These are phyloP conservation scores for Ploceus nigricollis DNA, from an alignment of 2,113 vertebrate species.

Conservation along the genomic window DNA sequence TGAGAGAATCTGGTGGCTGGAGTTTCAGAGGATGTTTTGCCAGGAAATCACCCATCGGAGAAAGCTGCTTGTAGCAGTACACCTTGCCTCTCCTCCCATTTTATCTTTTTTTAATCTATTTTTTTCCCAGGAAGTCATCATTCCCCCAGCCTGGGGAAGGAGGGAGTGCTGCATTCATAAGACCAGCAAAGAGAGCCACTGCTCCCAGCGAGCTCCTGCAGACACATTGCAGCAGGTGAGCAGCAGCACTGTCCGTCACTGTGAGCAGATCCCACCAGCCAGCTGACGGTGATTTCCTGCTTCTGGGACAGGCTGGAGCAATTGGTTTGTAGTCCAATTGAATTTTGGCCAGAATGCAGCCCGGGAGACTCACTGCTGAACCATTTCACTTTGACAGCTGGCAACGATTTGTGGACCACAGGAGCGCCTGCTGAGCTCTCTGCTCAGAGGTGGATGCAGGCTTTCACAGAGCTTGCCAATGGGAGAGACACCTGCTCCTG, in stretches of 20 bases:
- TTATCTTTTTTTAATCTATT: neutral
- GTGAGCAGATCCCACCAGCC: neutral
- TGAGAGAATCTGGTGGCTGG: neutral
- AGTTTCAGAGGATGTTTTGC: neutral
- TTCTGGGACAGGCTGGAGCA: slow-evolving; percentile 10
- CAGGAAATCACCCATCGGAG: neutral
- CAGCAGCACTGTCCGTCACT: neutral
- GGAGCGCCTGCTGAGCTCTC: neutral
- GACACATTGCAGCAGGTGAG: neutral
- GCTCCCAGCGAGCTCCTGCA: neutral
- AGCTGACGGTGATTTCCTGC: slow-evolving; percentile 24
- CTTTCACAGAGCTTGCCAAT: neutral
- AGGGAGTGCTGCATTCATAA: neutral
- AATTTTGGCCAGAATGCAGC: neutral
- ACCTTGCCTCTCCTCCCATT: neutral
- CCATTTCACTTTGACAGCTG: slow-evolving; percentile 17
- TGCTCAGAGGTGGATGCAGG: neutral
- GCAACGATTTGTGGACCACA: neutral
- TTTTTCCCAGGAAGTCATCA: neutral
- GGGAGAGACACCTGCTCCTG: slow-evolving; percentile 28
- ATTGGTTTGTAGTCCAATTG: slow-evolving; percentile 17
- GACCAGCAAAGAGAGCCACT: neutral
- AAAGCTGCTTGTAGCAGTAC: neutral
- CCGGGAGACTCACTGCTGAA: neutral
- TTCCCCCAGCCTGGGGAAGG: neutral